A percentile compares a stretch with the other conserved stretches of the same genome.
Evolutionary conservation across 2,888 invertebrate genomes (phyloP).

Genomic region (Cephus pulcher): DNA sequence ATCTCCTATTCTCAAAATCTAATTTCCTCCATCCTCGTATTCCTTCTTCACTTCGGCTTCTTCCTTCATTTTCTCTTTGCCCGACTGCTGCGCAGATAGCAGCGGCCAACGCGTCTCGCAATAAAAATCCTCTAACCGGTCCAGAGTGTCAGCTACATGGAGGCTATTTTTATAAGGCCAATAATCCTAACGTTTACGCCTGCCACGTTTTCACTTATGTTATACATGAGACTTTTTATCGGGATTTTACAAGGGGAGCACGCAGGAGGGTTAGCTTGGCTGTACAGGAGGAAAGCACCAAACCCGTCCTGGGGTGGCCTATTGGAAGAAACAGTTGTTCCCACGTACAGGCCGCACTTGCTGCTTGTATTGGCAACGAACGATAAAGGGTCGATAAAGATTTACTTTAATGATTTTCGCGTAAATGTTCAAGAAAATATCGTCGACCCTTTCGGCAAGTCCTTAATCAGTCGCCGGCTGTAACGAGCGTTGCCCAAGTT

Average conservation of each 20-base stretch:
- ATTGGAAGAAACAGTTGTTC: no score
- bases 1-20: background rate
- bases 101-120: background rate
- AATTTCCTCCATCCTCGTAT: background rate
- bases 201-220: constrained; percentile 5
- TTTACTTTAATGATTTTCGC: no score
- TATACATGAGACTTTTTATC: constrained; percentile 8
- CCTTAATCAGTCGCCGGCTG: no score
- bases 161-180: constrained; percentile 17
- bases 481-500: background rate
- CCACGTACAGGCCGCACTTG: no score
- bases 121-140: background rate
- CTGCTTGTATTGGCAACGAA: no score
- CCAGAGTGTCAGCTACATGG: background rate
- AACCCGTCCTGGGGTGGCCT: no score
- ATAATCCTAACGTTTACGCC: constrained; percentile 16
- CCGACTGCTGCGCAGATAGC: background rate
- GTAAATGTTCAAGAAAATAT: no score
- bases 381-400: no score
- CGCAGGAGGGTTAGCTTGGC: background rate
- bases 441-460: no score
- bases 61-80: background rate
- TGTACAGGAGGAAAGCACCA: background rate
- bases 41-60: background rate
- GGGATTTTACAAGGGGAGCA: background rate